Percentiles rank a stretch among this genome's conserved stretches.
phyloP scores from a whole-genome alignment of 1,140 invertebrate genomes.

The Leptonema lineaticorne region DNA sequence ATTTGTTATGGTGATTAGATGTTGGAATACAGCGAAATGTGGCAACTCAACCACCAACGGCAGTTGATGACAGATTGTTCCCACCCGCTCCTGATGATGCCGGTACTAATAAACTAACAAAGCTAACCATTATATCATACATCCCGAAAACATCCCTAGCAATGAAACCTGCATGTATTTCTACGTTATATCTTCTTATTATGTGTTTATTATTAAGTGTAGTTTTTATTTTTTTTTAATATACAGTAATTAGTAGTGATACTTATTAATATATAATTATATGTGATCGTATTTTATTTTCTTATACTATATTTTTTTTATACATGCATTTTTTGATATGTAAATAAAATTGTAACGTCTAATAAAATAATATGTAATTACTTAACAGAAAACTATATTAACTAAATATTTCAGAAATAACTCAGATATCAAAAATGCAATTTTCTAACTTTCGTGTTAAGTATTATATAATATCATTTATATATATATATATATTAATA shows the following conservation, averaged over 20 bases:
- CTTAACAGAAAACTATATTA: no score
- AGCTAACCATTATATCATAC: background rate
- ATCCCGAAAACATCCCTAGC: background rate
- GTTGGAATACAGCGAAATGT: conserved; percentile 59
- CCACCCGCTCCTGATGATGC: conserved; percentile 62
- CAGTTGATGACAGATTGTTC: conserved; percentile 59
- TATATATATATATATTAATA: background rate
- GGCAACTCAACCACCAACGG: conserved; percentile 51
- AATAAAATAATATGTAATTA: no score
- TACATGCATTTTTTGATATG: no score
- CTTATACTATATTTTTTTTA: no score
- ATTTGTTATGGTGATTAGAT: conserved; percentile 49
- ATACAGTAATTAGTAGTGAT: no score
- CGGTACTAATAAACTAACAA: conserved; percentile 54
- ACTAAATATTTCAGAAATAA: no score
- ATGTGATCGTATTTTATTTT: background rate
- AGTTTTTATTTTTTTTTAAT: background rate
- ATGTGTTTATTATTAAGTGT: background rate
- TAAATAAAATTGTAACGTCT: no score
- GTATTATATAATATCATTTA: no score
- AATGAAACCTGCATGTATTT: conserved; percentile 1
- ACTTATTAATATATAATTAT: background rate
- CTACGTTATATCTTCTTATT: background rate
- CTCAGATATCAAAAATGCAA: no score
- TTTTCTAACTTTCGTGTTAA: background rate